Conservation (phyloP, 2,888 invertebrate species). For the Leptopilina syphax region DNA sequence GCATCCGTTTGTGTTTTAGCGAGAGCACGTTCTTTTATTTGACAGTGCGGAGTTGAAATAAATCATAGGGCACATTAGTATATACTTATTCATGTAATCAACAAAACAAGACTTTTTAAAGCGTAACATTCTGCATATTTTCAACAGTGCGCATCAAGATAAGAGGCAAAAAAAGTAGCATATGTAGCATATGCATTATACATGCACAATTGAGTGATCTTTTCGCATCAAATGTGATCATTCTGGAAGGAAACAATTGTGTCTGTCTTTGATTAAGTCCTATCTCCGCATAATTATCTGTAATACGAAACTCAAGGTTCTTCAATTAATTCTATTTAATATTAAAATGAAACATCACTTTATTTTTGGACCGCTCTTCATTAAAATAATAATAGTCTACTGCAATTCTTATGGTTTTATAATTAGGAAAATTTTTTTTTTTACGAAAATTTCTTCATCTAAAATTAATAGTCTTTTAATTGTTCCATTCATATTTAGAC, state of each 20-base stretch:
- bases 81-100: not conserved
- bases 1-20: slow-evolving; percentile 6
- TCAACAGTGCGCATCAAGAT: not conserved
- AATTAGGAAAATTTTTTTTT: too few species aligned
- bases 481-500: too few species aligned
- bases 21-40: not conserved
- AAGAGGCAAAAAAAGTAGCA: not conserved
- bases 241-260: slow-evolving; percentile 20
- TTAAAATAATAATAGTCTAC: too few species aligned
- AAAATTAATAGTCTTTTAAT: too few species aligned
- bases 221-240: slow-evolving; percentile 9
- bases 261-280: slow-evolving; percentile 5
- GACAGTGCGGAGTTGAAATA: not conserved
- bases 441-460: too few species aligned
- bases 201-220: slow-evolving; percentile 19
- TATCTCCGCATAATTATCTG: slow-evolving; percentile 7
- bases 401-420: too few species aligned
- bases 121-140: not conserved
- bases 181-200: not conserved
- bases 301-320: not conserved
- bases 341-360: not conserved
- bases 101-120: not conserved
- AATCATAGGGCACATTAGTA: not conserved
- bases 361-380: not conserved
- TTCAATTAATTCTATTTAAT: not conserved